Evolutionary conservation across 2,797 vertebrate genomes (phyloP).

Genomic region (Naso thynnoides): DNA sequence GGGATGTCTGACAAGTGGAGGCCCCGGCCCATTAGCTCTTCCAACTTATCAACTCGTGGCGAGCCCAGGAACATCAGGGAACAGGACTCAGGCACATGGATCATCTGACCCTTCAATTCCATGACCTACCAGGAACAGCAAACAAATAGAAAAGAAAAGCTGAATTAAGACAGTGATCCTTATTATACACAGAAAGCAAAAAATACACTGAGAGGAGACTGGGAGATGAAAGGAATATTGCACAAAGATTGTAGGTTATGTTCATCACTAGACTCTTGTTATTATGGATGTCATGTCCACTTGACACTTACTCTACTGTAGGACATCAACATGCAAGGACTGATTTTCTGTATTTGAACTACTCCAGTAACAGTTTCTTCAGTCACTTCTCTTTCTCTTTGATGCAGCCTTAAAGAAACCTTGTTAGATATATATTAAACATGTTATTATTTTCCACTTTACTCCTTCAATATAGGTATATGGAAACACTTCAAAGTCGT

Average conservation of each 20-base stretch:
- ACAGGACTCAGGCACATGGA: constrained; percentile 95
- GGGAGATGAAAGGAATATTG: not conserved
- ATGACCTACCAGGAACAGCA: constrained; percentile 87
- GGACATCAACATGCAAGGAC: constrained; percentile 2
- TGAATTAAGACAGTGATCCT: not conserved
- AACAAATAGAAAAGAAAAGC: not conserved
- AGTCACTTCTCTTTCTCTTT: not conserved
- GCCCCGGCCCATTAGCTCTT: constrained; percentile 97
- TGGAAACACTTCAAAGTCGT: no score
- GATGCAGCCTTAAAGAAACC: no score
- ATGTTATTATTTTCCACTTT: constrained; percentile 2
- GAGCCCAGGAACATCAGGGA: constrained; percentile 96
- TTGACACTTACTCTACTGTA: not conserved
- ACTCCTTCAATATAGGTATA: not conserved
- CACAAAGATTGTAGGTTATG: no score
- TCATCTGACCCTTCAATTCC: constrained; percentile 99
- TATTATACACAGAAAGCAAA: not conserved
- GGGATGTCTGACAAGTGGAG: constrained; percentile 98
- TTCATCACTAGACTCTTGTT: not conserved
- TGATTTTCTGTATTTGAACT: not conserved
- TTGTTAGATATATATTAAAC: not conserved
- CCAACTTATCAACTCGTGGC: constrained; percentile 96
- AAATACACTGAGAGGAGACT: not conserved
- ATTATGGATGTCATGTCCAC: not conserved
- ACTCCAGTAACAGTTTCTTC: not conserved